Conservation (phyloP, 2,888 invertebrate species). For the Ptilodon capucinus region DNA sequence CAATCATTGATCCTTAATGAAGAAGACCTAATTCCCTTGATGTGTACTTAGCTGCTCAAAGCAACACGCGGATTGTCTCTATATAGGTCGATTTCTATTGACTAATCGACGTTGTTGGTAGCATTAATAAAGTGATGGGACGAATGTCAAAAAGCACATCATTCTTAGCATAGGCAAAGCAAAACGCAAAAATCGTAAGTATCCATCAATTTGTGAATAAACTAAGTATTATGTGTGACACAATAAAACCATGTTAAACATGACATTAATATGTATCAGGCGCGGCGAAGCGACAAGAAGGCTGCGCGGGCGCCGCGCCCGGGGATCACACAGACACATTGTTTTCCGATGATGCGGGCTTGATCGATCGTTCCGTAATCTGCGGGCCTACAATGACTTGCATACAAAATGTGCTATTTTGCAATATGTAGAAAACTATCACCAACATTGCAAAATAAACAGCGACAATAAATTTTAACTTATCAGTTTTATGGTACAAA, state of each 20-base stretch:
- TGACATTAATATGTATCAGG: slow-evolving; percentile 71
- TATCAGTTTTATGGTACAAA: too few species aligned
- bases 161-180: too few species aligned
- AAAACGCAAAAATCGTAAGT: too few species aligned
- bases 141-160: too few species aligned
- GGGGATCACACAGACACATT: slow-evolving; percentile 53
- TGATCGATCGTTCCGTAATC: slow-evolving; percentile 53
- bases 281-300: slow-evolving; percentile 49
- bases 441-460: background rate
- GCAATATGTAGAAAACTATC: slow-evolving; percentile 25
- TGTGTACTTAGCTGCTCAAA: background rate
- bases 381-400: slow-evolving; percentile 51
- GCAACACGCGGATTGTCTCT: background rate
- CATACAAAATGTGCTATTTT: slow-evolving; percentile 68
- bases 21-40: background rate
- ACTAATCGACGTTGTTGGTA: too few species aligned
- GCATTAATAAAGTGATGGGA: too few species aligned
- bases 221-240: slow-evolving; percentile 19
- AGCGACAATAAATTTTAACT: too few species aligned
- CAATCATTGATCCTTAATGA: background rate
- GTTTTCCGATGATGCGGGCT: slow-evolving; percentile 65
- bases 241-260: slow-evolving; percentile 45
- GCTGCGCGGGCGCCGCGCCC: slow-evolving; percentile 62
- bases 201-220: too few species aligned
- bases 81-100: too few species aligned